Base-by-base conservation (phyloP, 2,888 invertebrate species). In the Phragmatobia fuliginosa region DNA sequence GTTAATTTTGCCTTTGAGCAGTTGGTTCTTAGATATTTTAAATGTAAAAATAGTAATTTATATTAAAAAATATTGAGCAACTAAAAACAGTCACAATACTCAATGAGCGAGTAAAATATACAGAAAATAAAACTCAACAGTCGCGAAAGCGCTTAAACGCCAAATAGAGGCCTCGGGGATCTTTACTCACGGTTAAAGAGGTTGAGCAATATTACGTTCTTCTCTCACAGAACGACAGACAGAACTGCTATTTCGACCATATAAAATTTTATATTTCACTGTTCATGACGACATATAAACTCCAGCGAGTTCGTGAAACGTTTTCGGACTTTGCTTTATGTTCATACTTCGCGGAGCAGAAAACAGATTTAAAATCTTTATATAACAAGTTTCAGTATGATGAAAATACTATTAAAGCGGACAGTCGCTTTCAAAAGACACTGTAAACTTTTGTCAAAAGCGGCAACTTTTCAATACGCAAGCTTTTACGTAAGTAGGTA, bases 311-410 rank as follows among this genome's bases (percentile, higher is more conserved):
- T 71, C 70, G 59, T 62, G 32, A 32, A 71, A 58, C 38, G 45
- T 70, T 70, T 67, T 71, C 25, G 58, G 14, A 64, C 45, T 68
- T 72, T 60, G 49, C 33, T 73, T 77, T 68, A 71, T 61, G 64
- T 71, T 63, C 62, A 65, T 65, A 71, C 56, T 67, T 72, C 66
- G 68, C 71, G 56, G 66, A 72, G 59, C 62, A 59, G 67, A 74
- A 72, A 74, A 70, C 59, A 62, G 62, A 75, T 68, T 77, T 74
- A 16, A 61, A 72, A 67, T 67, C 16, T 59, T 41, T 66, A 62
- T 67, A 67, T 38, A 70, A 72, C 67, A 38, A 70, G 68, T 52
- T 69, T 74, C 45, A 61, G 32, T 67, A 75, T 41, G 61, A n/a
- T 31, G 41, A 21, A 62, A 62, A 36, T 25, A 66, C 59, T 18